phyloP scores from a whole-genome alignment of 1,140 invertebrate species.

The Dolichoris vasculosae region DNA sequence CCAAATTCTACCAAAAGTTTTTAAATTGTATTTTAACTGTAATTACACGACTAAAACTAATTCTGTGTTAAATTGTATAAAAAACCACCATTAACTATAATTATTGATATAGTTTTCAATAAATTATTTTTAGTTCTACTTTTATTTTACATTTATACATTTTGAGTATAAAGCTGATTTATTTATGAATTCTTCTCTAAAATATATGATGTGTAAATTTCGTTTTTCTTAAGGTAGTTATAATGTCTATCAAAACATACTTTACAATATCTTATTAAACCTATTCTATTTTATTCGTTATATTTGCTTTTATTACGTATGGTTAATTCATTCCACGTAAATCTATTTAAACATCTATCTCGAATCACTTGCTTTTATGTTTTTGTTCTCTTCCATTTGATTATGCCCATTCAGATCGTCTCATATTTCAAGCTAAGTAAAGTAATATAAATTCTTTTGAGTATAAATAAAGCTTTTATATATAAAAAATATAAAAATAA shows the following conservation, averaged over 20 bases:
- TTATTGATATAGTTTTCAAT: too few species aligned
- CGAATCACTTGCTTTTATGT: background rate
- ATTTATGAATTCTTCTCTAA: too few species aligned
- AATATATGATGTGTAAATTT: background rate
- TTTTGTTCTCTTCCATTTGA: background rate
- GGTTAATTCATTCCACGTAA: background rate
- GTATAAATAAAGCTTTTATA: background rate
- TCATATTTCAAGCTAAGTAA: background rate
- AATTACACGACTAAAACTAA: too few species aligned
- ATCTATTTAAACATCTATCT: background rate
- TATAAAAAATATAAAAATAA: background rate
- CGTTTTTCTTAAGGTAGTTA: background rate
- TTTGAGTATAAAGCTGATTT: too few species aligned
- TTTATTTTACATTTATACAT: too few species aligned
- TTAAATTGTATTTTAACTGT: too few species aligned
- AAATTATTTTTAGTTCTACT: too few species aligned
- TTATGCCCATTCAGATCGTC: background rate
- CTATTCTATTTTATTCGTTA: background rate
- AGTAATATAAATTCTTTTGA: constrained; percentile 4
- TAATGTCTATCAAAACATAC: background rate
- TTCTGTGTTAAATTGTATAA: too few species aligned
- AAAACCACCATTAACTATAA: too few species aligned
- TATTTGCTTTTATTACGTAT: background rate
- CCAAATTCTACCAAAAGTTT: too few species aligned
- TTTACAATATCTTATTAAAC: background rate